Evolutionary conservation across 2,797 vertebrate species (phyloP).

Genomic region (Hippopotamyrus pictus): DNA sequence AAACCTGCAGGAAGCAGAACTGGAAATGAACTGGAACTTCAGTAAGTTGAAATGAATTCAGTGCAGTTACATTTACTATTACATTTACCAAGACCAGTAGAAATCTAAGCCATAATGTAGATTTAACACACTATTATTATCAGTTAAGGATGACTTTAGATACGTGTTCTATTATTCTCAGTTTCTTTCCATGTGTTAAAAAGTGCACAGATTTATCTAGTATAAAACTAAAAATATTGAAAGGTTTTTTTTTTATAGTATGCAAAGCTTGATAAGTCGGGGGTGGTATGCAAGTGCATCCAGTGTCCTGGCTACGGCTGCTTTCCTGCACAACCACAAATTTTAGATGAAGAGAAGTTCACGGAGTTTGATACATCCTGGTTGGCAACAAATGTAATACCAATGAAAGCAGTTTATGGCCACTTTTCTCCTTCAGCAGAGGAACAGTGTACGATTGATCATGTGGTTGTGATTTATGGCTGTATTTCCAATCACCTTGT

Average conservation of each 20-base stretch:
- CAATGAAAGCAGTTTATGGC: background rate
- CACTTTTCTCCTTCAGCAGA: background rate
- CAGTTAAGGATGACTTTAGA: background rate
- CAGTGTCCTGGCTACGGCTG: background rate
- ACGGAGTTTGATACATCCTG: background rate
- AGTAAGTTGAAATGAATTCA: background rate
- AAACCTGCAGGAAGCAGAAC: background rate
- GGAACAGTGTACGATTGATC: background rate
- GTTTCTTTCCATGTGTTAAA: background rate
- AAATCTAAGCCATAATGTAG: background rate
- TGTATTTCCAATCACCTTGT: slow-evolving; percentile 7
- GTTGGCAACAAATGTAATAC: background rate
- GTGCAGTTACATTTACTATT: background rate
- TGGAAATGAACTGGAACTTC: background rate
- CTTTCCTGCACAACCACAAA: background rate
- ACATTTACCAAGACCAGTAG: background rate
- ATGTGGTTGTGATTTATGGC: background rate
- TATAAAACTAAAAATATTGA: background rate
- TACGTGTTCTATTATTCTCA: background rate
- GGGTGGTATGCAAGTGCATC: background rate
- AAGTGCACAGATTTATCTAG: background rate
- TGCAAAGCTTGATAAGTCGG: background rate
- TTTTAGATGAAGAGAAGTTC: background rate
- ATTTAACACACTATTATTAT: background rate
- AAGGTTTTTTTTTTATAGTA: background rate